Percentiles rank a stretch among this genome's conserved stretches.
Evolutionary conservation across 1,140 invertebrate genomes (phyloP).

Genomic region (Tetramorium parvispinum): DNA sequence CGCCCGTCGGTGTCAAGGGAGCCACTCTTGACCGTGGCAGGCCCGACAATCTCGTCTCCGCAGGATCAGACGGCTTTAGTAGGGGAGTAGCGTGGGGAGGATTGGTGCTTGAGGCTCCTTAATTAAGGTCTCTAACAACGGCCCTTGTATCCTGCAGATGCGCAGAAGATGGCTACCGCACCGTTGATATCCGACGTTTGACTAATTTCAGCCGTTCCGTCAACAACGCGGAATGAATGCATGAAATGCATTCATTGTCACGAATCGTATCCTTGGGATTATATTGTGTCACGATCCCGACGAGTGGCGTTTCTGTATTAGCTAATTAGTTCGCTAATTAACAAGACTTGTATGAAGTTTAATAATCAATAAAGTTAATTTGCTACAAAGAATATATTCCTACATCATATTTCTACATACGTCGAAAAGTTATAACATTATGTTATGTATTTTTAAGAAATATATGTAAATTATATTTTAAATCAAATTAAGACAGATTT

Average conservation of each 20-base stretch:
- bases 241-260: constrained; percentile 13
- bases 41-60: constrained; percentile 70
- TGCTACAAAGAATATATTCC: neutral
- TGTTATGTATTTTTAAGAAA: neutral
- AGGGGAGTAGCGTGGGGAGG: neutral
- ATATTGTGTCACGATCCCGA: neutral
- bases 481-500: neutral
- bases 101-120: constrained; percentile 67
- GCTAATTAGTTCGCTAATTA: neutral
- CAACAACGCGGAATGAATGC: constrained; percentile 24
- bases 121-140: constrained; percentile 74
- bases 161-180: constrained; percentile 21
- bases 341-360: neutral
- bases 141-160: constrained; percentile 35
- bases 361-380: neutral
- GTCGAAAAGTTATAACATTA: neutral
- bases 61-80: constrained; percentile 62
- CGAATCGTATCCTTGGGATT: neutral
- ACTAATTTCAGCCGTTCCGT: constrained; percentile 40
- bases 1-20: constrained; percentile 47
- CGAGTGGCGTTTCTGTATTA: neutral
- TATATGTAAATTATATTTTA: neutral
- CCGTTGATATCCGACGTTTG: constrained; percentile 34
- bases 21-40: constrained; percentile 54
- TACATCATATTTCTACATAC: neutral